Base-by-base conservation (phyloP, 2,113 vertebrate species). In the Mohoua ochrocephala region DNA sequence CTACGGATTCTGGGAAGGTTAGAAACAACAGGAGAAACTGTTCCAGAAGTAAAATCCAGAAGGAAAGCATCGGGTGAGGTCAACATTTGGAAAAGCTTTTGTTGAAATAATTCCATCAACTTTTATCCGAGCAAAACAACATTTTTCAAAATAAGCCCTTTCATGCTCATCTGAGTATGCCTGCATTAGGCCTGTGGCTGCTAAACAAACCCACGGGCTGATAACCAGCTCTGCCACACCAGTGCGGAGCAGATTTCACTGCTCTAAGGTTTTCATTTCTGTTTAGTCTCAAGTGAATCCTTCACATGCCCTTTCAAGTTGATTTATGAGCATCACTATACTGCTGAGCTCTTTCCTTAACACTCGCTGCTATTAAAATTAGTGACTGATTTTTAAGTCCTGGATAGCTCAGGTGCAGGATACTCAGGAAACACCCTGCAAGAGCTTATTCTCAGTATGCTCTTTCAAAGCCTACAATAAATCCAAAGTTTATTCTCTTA, bases 251-350 rank as follows among this genome's bases (percentile, higher is more conserved):
- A 90, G 20, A 80, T n/a, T 59, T 37, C 53, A 33, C 13, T 28
- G 24, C 67, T 83, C 20, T 20, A 39, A 56, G 59, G 93, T 84
- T 95, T 97, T 89, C 50, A 78, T 96, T 97, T 96, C 97, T 68
- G 39, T 68, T 88, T 64, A 84, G 89, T 88, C 91, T 96, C 86
- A 96, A 93, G 81, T 79, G 89, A 95, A 92, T 87, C 88, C 93
- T 96, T 70, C 88, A 84, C 39, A 67, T 33, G 79, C 65, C 92
- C 94, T 95, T 92, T 91, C 87, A 53, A 53, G 35, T 20, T 83
- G 68, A 91, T 94, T 97, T 91, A 97, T 19, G 27, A 96, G 70
- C 64, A 93, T 69, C 91, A 81, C 57, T 16, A 65, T 11, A 54
- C 54, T 33, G 52, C 84, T 71, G 63, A 74, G 67, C 54, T 79